Evolutionary conservation across 2,888 invertebrate genomes (phyloP).

Genomic region (Encarsia formosa): DNA sequence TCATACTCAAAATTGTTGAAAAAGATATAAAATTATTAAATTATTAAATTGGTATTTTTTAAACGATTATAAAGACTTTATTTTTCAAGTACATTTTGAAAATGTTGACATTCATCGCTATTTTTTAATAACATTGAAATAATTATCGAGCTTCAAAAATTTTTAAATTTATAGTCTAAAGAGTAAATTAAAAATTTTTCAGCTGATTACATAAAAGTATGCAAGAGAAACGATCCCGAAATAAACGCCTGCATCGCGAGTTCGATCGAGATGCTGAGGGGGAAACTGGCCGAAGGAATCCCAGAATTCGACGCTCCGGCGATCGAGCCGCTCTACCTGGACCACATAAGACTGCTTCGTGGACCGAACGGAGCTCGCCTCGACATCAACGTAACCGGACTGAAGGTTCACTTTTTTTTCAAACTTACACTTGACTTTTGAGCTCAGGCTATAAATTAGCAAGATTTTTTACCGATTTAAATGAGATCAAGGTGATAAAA

Average conservation of each 20-base stretch:
- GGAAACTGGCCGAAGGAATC: slow-evolving; percentile 61
- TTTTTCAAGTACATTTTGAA: too few relatives aligned
- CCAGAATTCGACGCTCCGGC: slow-evolving; percentile 66
- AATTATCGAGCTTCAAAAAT: too few relatives aligned
- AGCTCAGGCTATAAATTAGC: neutral
- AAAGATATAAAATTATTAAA: too few relatives aligned
- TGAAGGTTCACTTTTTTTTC: too few relatives aligned
- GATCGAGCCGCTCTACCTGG: slow-evolving; percentile 61
- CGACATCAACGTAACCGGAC: slow-evolving; percentile 46
- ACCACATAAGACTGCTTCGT: slow-evolving; percentile 60
- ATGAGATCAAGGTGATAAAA: too few relatives aligned
- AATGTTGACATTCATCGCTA: too few relatives aligned
- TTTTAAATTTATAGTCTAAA: too few relatives aligned
- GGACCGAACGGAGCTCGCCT: slow-evolving; percentile 56
- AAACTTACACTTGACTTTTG: too few relatives aligned
- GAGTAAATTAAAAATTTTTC: slow-evolving; percentile 34
- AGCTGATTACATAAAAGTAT: slow-evolving; percentile 65
- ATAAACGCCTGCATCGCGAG: slow-evolving; percentile 62
- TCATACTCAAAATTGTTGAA: too few relatives aligned
- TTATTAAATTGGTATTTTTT: too few relatives aligned
- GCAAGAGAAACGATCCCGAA: slow-evolving; percentile 61
- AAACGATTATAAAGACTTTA: too few relatives aligned
- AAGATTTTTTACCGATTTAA: neutral
- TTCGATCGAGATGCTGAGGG: slow-evolving; percentile 59
- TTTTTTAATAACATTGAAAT: too few relatives aligned